Evolutionary conservation across 2,113 vertebrate genomes (phyloP).

Genomic region (Haliaeetus leucogaster): DNA sequence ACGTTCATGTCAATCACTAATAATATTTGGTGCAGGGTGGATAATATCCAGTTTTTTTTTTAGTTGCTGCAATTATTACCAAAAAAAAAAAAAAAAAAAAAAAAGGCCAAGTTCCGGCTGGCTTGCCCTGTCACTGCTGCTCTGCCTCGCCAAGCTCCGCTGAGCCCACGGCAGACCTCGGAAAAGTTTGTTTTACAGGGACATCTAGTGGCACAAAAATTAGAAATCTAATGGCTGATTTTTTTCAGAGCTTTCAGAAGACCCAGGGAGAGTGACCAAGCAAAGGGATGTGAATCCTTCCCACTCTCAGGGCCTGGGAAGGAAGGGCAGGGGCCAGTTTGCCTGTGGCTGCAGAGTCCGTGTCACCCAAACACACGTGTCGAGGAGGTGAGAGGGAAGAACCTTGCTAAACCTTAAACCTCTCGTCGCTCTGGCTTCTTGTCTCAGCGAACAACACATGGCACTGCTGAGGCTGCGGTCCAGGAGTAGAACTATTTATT

Average conservation of each 20-base stretch:
- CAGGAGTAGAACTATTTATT: neutral
- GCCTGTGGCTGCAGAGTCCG: neutral
- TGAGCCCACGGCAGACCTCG: accelerated
- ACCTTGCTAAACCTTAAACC: neutral
- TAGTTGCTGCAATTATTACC: neutral
- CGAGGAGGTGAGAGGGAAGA: neutral
- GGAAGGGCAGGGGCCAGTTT: neutral
- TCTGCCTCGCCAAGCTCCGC: neutral
- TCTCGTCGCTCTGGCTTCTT: neutral
- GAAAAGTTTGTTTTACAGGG: conserved; percentile 37
- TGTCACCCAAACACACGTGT: neutral
- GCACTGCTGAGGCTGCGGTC: neutral
- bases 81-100: neutral
- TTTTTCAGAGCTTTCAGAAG: neutral
- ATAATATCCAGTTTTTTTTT: neutral
- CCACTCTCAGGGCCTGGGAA: neutral
- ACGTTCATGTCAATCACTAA: neutral
- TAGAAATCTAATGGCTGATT: accelerated
- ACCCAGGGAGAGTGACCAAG: neutral
- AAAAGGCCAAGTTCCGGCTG: neutral
- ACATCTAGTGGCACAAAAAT: conserved; percentile 55
- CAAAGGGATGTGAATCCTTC: neutral
- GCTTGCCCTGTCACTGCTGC: too few species aligned
- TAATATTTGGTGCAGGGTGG: neutral
- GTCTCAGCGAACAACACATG: neutral